Evolutionary conservation across 2,797 vertebrate genomes (phyloP).

Genomic region (Helicolenus hilgendorfi): DNA sequence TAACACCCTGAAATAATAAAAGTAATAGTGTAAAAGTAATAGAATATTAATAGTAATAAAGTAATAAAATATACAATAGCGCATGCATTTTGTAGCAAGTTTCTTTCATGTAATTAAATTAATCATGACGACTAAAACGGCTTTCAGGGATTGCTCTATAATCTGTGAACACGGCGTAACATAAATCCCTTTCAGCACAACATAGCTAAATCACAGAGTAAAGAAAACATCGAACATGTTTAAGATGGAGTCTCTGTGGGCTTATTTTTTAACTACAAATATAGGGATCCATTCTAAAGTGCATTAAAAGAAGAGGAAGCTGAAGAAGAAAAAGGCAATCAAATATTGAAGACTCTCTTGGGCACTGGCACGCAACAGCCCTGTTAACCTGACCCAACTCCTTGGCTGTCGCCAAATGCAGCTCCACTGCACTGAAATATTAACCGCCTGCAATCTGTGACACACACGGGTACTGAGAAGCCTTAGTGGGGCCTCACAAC

Average conservation of each 20-base stretch:
- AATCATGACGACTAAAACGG: neutral
- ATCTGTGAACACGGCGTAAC: neutral
- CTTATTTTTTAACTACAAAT: conserved; percentile 34
- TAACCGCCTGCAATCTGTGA: conserved; percentile 79
- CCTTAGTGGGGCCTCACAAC: neutral
- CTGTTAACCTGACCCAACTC: conserved; percentile 76
- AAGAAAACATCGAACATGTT: neutral
- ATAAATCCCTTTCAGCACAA: neutral
- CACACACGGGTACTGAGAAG: conserved; percentile 53
- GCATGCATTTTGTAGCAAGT: conserved; percentile 6
- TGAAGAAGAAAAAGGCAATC: conserved; percentile 61
- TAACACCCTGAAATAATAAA: neutral
- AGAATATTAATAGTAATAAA: neutral
- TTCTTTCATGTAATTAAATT: neutral
- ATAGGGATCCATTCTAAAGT: conserved; percentile 45
- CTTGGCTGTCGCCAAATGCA: conserved; percentile 75
- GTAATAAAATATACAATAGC: neutral
- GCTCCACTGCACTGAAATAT: conserved; percentile 83
- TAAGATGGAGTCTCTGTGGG: neutral
- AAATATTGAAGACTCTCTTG: conserved; percentile 83
- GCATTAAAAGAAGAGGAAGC: conserved; percentile 66
- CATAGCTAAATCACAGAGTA: neutral
- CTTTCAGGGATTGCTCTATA: neutral
- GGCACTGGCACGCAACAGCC: conserved; percentile 76
- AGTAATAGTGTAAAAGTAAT: neutral